A percentile compares a stretch with the other conserved stretches of the same genome.
Conservation (phyloP, 2,113 vertebrate genomes). For the Chunga burmeisteri region DNA sequence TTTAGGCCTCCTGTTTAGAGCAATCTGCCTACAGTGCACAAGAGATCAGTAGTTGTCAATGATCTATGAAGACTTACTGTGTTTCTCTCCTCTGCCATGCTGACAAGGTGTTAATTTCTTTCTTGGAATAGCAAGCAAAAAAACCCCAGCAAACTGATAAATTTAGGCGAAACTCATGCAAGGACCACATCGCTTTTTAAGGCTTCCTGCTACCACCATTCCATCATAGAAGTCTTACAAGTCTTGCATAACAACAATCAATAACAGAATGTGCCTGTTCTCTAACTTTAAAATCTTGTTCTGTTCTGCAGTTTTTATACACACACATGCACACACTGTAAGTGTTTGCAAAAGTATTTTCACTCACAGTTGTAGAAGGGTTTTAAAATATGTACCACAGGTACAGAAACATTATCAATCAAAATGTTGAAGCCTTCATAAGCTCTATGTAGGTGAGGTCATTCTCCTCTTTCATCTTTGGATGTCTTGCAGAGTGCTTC, state of each 20-base stretch:
- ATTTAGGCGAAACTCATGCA: conserved; percentile 2
- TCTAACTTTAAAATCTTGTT: not conserved
- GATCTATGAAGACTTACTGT: conserved; percentile 56
- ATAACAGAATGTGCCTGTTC: not conserved
- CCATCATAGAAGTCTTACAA: not conserved
- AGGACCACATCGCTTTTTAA: conserved; percentile 30
- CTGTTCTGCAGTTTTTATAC: not conserved
- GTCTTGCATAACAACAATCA: conserved; percentile 45
- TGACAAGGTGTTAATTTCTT: conserved; percentile 57
- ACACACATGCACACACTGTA: not conserved
- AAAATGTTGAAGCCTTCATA: conserved; percentile 56
- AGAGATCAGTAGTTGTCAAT: conserved; percentile 53
- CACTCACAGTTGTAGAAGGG: conserved; percentile 13
- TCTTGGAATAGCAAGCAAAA: conserved; percentile 31
- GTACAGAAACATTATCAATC: conserved; percentile 61
- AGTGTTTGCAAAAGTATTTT: conserved; percentile 8
- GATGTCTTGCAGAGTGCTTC: conserved; percentile 62
- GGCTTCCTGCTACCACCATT: not conserved
- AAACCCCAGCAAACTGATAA: not conserved
- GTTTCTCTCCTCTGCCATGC: conserved; percentile 22
- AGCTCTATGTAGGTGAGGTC: conserved; percentile 26
- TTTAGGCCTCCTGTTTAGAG: conserved; percentile 50
- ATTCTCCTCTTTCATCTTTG: conserved; percentile 65
- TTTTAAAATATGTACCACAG: conserved; percentile 35
- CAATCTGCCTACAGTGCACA: conserved; percentile 37